Base-by-base conservation (phyloP, 2,797 vertebrate species). In the Pteronotus mesoamericanus region DNA sequence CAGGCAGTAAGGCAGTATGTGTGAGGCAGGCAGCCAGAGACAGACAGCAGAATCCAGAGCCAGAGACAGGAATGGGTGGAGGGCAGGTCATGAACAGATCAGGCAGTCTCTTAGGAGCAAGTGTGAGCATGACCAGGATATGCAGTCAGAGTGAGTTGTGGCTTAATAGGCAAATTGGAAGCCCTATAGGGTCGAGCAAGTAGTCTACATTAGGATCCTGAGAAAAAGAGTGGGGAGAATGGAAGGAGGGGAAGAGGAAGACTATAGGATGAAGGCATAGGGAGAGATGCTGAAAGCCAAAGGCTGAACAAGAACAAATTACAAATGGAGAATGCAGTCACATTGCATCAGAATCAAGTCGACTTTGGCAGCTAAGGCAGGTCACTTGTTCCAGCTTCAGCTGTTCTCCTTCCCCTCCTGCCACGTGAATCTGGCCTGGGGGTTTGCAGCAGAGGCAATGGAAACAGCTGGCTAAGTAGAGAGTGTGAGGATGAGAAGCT, bases 291-390 rank as follows among this genome's bases (percentile, higher is more conserved):
- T 74, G 74, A 94, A 95, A 96, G 90, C 42, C 85, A 82, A 96
- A 94, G 96, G 72, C 80, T 96, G 95, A 97, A 89, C 15, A 91
- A 96, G 91, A 96, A 97, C 95, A 95, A 96, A 97, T 97, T 97
- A 95, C 89, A 94, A 94, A 92, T 53, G 77, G 92, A 96, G 95
- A 97, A 86, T 71, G 94, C 92, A 94, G 94, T 94, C 91, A 69
- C 93, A 92, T 93, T 96, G 91, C 93, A 12, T 97, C 91, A 96
- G 96, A 95, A 92, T 96, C 85, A 42, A 96, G 93, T 96, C 89
- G 96, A 97, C 79, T 97, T 97, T 96, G 96, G 97, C 96, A 97
- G 86, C 51, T 53, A 64, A 86, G 39, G 64, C 78, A 71, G 69
- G 32, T 89, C 4, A 1, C 78, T 42, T 42, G 32, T 93, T 96